Evolutionary conservation across 2,113 vertebrate species (phyloP).

Genomic region (Nothocercus julius): DNA sequence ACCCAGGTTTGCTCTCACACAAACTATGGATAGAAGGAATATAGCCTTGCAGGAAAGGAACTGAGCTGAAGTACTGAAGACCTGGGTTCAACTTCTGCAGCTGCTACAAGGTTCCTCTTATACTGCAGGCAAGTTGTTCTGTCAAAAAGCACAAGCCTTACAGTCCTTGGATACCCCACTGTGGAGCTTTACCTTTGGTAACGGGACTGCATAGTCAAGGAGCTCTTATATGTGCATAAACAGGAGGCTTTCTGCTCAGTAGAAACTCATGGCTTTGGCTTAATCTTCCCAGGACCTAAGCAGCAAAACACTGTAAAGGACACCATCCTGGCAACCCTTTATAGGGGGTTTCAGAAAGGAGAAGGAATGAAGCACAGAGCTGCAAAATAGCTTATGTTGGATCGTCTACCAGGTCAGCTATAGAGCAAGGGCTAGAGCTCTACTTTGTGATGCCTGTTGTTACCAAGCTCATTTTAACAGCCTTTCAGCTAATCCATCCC

Average conservation of each 20-base stretch:
- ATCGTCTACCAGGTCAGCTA: background rate
- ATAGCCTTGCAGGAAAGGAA: background rate
- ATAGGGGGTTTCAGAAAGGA: background rate
- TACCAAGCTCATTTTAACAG: background rate
- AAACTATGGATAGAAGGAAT: background rate
- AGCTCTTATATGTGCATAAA: background rate
- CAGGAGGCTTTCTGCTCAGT: background rate
- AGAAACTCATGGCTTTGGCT: background rate
- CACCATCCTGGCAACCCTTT: background rate
- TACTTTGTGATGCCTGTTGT: background rate
- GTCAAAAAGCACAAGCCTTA: background rate
- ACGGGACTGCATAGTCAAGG: background rate
- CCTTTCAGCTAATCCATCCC: background rate
- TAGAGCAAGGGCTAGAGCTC: background rate
- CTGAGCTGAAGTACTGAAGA: background rate
- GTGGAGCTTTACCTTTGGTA: background rate
- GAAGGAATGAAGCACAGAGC: background rate
- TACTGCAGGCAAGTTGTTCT: background rate
- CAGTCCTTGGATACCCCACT: background rate
- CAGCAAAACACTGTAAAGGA: background rate
- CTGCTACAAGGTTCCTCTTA: background rate
- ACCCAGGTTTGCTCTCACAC: background rate
- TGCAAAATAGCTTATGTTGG: background rate
- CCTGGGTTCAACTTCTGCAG: background rate
- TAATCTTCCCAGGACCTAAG: background rate